Evolutionary conservation across 2,113 vertebrate genomes (phyloP).

Genomic region (Rhabdornis inornatus): DNA sequence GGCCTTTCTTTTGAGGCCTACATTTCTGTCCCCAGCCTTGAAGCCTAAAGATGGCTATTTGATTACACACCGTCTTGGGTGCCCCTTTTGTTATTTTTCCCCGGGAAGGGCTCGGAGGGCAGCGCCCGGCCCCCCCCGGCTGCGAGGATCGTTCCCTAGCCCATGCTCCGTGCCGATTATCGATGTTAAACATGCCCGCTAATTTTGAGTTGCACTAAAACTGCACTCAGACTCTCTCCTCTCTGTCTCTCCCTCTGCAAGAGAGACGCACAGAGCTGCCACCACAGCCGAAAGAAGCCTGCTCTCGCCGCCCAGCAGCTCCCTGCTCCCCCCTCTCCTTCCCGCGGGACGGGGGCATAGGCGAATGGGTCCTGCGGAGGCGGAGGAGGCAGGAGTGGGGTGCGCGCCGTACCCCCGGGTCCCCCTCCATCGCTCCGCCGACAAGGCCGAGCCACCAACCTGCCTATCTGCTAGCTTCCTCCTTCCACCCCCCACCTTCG

Average conservation of each 20-base stretch:
- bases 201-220: constrained; percentile 93
- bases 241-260: constrained; percentile 43
- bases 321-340: neutral
- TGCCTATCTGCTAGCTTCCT: constrained; percentile 64
- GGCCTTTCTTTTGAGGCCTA: constrained; percentile 94
- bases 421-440: constrained; percentile 67
- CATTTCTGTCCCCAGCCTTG: constrained; percentile 86
- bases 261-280: constrained; percentile 14
- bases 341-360: neutral
- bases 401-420: constrained; percentile 71
- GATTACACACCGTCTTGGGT: constrained; percentile 80
- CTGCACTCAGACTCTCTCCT: constrained; percentile 80
- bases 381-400: neutral
- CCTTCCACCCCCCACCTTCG: constrained; percentile 63
- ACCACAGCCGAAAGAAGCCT: constrained; percentile 41
- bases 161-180: constrained; percentile 86
- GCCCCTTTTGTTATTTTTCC: constrained; percentile 79
- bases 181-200: constrained; percentile 94
- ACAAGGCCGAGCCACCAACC: constrained; percentile 87
- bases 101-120: constrained; percentile 68
- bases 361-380: neutral
- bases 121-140: constrained; percentile 71
- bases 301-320: neutral
- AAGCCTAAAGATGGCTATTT: constrained; percentile 91
- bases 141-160: constrained; percentile 76